These are phyloP conservation scores for Priocnemis perturbator DNA, from an alignment of 2,888 invertebrate species.

Conservation along the genomic window DNA sequence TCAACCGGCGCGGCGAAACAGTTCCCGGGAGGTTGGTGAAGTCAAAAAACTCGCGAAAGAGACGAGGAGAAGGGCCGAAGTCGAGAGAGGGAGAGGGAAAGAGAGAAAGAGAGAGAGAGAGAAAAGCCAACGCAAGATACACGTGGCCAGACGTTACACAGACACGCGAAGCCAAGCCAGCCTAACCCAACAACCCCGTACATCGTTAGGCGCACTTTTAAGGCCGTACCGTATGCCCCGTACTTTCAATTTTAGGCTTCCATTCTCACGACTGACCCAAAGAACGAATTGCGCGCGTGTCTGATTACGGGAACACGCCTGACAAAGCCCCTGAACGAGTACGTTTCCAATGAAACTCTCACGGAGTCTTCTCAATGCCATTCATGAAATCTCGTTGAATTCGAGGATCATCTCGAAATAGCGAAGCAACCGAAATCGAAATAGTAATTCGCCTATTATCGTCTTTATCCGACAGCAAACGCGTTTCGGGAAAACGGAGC, in stretches of 20 bases:
- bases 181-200: constrained; percentile 41
- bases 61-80: constrained; percentile 9
- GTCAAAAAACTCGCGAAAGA: constrained; percentile 57
- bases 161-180: constrained; percentile 42
- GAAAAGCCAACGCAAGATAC: constrained; percentile 36
- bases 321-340: neutral
- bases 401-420: no score
- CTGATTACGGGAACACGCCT: no score
- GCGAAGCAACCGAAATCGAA: no score
- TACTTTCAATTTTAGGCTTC: neutral
- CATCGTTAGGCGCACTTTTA: constrained; percentile 34
- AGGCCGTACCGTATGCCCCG: constrained; percentile 23
- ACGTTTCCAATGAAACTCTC: neutral
- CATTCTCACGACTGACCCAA: constrained; percentile 35
- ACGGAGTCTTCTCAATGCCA: no score
- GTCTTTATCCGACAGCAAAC: no score
- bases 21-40: constrained; percentile 45
- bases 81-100: constrained; percentile 17
- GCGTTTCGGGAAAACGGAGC: no score
- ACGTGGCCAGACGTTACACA: constrained; percentile 55
- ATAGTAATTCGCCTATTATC: no score
- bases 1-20: constrained; percentile 44
- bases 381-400: no score
- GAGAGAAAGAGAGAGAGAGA: neutral
- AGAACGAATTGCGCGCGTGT: constrained; percentile 11